phyloP scores from a whole-genome alignment of 2,888 invertebrate species.

The Frankliniella intonsa region DNA sequence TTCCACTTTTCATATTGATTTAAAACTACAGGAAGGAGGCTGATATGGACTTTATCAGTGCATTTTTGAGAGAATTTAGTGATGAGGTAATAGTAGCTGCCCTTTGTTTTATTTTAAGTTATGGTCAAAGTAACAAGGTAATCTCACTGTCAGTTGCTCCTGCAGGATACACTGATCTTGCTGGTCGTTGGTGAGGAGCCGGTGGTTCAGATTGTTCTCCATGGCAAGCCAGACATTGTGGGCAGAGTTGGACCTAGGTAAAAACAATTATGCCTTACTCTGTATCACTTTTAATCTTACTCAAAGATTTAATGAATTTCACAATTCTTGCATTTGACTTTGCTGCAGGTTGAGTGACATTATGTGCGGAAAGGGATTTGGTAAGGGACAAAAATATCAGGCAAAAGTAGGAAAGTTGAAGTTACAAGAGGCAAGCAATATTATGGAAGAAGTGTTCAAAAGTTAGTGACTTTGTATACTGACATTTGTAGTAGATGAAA shows the following conservation, averaged over 20 bases:
- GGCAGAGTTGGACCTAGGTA: constrained; percentile 58
- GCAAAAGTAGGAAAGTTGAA: constrained; percentile 68
- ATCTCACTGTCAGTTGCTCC: no score
- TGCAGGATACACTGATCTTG: constrained; percentile 47
- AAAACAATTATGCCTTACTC: constrained; percentile 42
- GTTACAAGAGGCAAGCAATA: constrained; percentile 51
- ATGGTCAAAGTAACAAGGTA: no score
- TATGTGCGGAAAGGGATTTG: constrained; percentile 71
- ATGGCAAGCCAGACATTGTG: constrained; percentile 51
- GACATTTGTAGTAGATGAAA: neutral
- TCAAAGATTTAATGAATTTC: no score
- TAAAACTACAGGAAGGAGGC: constrained; percentile 59
- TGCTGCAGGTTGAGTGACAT: constrained; percentile 59
- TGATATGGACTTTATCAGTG: constrained; percentile 70
- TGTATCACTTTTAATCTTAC: neutral
- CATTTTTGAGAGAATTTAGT: constrained; percentile 61
- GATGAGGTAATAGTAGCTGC: constrained; percentile 43
- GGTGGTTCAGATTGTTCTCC: constrained; percentile 51
- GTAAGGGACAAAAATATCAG: constrained; percentile 67
- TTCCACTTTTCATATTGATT: constrained; percentile 24
- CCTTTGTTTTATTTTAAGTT: no score
- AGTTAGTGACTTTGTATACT: no score
- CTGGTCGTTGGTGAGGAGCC: constrained; percentile 64
- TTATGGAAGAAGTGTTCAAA: neutral
- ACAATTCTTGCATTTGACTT: constrained; percentile 28